A percentile compares a stretch with the other conserved stretches of the same genome.
Evolutionary conservation across 2,888 invertebrate genomes (phyloP).

Genomic region (Drosophila macrospina): DNA sequence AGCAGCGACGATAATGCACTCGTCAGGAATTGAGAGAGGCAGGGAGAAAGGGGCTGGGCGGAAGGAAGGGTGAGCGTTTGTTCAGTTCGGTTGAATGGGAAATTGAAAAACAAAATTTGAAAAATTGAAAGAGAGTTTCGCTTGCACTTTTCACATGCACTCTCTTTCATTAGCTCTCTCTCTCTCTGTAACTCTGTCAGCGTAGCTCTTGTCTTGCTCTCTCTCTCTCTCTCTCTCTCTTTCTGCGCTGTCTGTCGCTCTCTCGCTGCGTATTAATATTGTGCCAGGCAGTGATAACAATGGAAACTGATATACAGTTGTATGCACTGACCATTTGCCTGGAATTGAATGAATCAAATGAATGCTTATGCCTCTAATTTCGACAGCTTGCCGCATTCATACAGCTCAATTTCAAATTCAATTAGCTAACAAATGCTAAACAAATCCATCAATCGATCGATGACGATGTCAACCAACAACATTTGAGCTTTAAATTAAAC

Average conservation of each 20-base stretch:
- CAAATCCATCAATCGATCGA: conserved; percentile 25
- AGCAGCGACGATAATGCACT: conserved; percentile 46
- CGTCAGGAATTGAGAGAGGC: neutral
- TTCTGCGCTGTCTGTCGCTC: neutral
- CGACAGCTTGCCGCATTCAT: conserved; percentile 23
- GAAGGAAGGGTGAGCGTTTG: neutral
- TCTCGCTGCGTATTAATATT: conserved; percentile 3
- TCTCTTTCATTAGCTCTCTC: conserved; percentile 1
- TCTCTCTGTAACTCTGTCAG: neutral
- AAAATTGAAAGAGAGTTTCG: conserved; percentile 25
- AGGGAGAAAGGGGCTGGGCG: neutral
- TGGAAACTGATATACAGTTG: conserved; percentile 49
- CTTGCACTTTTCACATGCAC: conserved; percentile 17
- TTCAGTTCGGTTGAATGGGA: conserved; percentile 21
- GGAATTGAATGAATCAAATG: conserved; percentile 23
- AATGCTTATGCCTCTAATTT: conserved; percentile 30
- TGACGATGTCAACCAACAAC: conserved; percentile 53
- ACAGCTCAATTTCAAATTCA: conserved; percentile 56
- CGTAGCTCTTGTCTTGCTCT: neutral
- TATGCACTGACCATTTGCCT: conserved; percentile 20
- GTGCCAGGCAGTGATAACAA: conserved; percentile 54
- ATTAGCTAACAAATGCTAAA: conserved; percentile 67
- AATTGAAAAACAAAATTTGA: conserved; percentile 41
- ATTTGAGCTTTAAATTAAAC: conserved; percentile 33
- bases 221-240: conserved; percentile 2